Conservation (phyloP, 2,888 invertebrate species). For the Parnassius orleans region DNA sequence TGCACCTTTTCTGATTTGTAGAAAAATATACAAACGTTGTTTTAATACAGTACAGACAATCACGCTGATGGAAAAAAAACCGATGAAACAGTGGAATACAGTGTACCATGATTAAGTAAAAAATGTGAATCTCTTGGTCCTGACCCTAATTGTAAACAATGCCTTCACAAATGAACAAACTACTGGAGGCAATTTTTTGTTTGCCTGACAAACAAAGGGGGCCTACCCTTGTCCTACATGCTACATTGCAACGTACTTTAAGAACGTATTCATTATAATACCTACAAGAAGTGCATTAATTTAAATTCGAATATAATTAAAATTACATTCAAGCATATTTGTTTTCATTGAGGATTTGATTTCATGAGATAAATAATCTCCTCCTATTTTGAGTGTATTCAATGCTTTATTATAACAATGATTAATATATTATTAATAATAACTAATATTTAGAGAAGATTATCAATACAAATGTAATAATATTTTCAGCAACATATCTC, state of each 20-base stretch:
- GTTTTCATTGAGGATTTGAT: too few species aligned
- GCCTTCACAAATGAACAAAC: constrained; percentile 57
- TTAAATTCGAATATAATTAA: neutral
- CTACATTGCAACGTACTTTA: neutral
- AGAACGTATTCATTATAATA: neutral
- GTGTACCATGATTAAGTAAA: constrained; percentile 42
- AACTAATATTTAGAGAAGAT: too few species aligned
- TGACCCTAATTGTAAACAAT: constrained; percentile 63
- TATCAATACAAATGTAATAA: too few species aligned
- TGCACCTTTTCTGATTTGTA: too few species aligned
- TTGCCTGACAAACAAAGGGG: constrained; percentile 40
- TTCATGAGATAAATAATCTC: too few species aligned
- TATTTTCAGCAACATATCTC: too few species aligned
- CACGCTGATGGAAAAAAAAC: constrained; percentile 5
- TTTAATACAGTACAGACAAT: constrained; percentile 8
- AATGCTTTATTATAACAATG: too few species aligned
- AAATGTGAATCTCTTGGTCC: constrained; percentile 45
- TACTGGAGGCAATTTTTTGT: constrained; percentile 42
- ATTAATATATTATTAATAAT: too few species aligned
- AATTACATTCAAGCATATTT: too few species aligned
- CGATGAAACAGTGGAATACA: constrained; percentile 6
- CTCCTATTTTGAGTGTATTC: too few species aligned
- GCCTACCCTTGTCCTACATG: constrained; percentile 28
- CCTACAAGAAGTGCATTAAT: neutral
- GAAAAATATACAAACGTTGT: neutral